phyloP scores from a whole-genome alignment of 2,888 invertebrate genomes.

The Lasioglossum villosulum region DNA sequence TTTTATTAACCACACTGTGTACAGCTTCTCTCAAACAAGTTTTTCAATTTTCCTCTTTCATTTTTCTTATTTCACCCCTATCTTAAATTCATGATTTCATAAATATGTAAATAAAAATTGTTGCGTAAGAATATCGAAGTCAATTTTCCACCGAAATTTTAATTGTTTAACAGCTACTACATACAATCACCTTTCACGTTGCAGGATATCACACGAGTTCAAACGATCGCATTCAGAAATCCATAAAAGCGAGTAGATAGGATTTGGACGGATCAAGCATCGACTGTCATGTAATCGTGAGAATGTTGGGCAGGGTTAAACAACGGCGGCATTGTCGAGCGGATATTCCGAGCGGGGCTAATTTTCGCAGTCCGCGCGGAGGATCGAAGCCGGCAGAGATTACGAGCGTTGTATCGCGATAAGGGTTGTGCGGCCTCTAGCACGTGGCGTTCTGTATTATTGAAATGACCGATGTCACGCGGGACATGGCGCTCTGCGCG shows the following conservation, averaged over 20 bases:
- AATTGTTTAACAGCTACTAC: no score
- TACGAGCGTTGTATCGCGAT: constrained; percentile 7
- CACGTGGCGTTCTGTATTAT: constrained; percentile 18
- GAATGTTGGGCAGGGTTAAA: background rate
- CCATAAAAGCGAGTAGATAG: background rate
- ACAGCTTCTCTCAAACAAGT: background rate
- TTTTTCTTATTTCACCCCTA: background rate
- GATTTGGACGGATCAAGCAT: background rate
- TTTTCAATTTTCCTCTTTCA: background rate
- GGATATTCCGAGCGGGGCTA: background rate
- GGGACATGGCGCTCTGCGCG: background rate
- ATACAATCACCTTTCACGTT: no score
- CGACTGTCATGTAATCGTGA: background rate
- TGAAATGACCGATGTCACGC: constrained; percentile 42
- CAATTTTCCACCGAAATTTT: no score
- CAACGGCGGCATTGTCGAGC: background rate
- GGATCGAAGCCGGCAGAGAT: background rate
- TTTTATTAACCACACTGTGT: background rate
- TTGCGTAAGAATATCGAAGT: no score
- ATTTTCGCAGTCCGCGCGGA: background rate
- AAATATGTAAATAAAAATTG: no score
- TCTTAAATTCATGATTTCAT: background rate
- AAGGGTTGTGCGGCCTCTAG: background rate
- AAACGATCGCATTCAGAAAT: background rate
- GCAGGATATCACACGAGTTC: background rate